A percentile compares a stretch with the other conserved stretches of the same genome.
Evolutionary conservation across 2,888 invertebrate genomes (phyloP).

Genomic region (Pharmacophagus antenor): DNA sequence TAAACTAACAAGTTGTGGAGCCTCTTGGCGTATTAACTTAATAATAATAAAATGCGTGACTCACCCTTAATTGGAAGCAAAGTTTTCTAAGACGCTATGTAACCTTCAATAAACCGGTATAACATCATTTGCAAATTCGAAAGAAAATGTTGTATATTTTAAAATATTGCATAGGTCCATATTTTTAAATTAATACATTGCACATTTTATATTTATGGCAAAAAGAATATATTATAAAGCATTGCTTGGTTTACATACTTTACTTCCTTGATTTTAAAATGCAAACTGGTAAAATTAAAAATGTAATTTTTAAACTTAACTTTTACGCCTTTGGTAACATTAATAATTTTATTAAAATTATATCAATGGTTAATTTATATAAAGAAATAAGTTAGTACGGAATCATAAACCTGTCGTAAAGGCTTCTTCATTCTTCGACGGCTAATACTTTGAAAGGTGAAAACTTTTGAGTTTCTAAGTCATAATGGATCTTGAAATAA

Average conservation of each 20-base stretch:
- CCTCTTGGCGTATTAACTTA: background rate
- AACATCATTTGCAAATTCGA: conserved; percentile 19
- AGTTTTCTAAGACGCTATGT: conserved; percentile 14
- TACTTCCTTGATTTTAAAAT: conserved; percentile 1
- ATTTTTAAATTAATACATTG: too few species aligned
- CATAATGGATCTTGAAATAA: too few species aligned
- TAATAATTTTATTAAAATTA: too few species aligned
- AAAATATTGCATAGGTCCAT: background rate
- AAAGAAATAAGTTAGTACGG: too few species aligned
- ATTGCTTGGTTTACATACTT: conserved; percentile 4
- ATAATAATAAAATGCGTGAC: conserved; percentile 20
- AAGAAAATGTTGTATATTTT: background rate
- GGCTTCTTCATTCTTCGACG: background rate
- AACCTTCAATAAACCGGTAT: conserved; percentile 26
- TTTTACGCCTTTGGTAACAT: too few species aligned
- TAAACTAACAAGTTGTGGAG: background rate
- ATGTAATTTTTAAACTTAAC: background rate
- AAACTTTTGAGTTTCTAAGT: background rate
- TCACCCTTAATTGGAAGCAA: conserved; percentile 8
- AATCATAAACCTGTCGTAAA: background rate
- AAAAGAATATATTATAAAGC: background rate
- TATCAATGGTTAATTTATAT: too few species aligned
- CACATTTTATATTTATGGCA: background rate
- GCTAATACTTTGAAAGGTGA: background rate
- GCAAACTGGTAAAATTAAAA: conserved; percentile 5